phyloP scores from a whole-genome alignment of 1,140 invertebrate genomes.

The Drosophila triauraria region DNA sequence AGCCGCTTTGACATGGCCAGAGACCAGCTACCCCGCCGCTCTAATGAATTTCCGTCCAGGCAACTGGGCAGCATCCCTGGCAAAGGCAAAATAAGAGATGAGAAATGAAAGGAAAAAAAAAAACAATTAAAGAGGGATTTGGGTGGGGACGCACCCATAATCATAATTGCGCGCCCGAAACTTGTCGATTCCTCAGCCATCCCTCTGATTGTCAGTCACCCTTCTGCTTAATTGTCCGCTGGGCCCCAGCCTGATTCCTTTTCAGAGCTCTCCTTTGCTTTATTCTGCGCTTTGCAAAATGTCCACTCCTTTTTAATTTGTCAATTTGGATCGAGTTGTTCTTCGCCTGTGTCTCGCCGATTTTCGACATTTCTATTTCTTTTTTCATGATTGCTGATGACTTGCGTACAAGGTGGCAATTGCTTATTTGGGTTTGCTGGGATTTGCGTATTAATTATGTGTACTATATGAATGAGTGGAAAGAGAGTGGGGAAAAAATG shows the following conservation, averaged over 20 bases:
- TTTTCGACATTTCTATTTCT: not conserved
- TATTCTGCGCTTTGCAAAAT: constrained; percentile 38
- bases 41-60: constrained; percentile 82
- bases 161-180: constrained; percentile 75
- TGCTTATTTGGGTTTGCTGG: constrained; percentile 65
- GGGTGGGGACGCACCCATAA: constrained; percentile 69
- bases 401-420: constrained; percentile 78
- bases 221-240: constrained; percentile 70
- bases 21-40: constrained; percentile 54
- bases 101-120: constrained; percentile 53
- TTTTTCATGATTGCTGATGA: constrained; percentile 65
- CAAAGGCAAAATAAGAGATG: constrained; percentile 21
- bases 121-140: constrained; percentile 75
- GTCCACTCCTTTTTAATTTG: constrained; percentile 78
- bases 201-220: constrained; percentile 66
- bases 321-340: constrained; percentile 60
- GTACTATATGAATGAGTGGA: constrained; percentile 15
- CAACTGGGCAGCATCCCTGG: constrained; percentile 68
- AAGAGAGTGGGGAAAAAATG: too few species aligned
- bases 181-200: constrained; percentile 60
- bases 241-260: constrained; percentile 52
- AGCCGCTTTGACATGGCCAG: constrained; percentile 75
- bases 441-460: constrained; percentile 68
- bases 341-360: constrained; percentile 3
- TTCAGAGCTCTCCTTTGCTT: constrained; percentile 44